Base-by-base conservation (phyloP, 92 coral and sea anemone genomes). In the Pocillopora grandis region DNA sequence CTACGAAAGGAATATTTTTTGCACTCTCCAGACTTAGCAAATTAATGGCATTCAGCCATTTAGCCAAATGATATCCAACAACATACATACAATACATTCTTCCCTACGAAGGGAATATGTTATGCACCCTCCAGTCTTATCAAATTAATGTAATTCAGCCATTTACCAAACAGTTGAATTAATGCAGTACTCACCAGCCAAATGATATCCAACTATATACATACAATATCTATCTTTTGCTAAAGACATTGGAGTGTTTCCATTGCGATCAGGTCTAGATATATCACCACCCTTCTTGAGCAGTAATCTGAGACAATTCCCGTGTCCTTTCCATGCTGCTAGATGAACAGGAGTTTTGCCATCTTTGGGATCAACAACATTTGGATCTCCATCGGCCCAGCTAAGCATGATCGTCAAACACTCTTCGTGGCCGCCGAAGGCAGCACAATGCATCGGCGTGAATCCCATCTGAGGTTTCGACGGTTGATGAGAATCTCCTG, bases 371-470 rank as follows among this genome's bases (percentile, higher is more conserved):
- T 92, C 96, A 4, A 15, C 48, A 69, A 90, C 80, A 62, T 92
- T 90, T 2, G 96, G 90, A 27, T 85, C 58, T 9, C 96, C 94
- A 61, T 90, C 96, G 17, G 71, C 10, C 96, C 96, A 92, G 3
- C 75, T 78, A 0, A 92, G 89, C 96, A 92, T 92, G 18, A 92
- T 71, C 82, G 86, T 81, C 63, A 92, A 37, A 62, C 92, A 85
- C 76, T 87, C 80, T 66, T 82, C 76, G 58, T 90, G 89, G 10
- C 94, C 96, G 17, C 89, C 89, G 66, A 88, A 90, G 17, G 96
- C 96, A 1, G 96, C 96, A 66, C 96, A 92, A 59, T 92, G 96
- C 92, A 92, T 81, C 20, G 96, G 96, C 1, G 96, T 88, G 62
- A 33, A 66, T 8, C 93, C 95, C 52, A 62, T 86, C 62, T 92